phyloP scores from a whole-genome alignment of 1,140 invertebrate genomes.

The Drosophila baimaii region DNA sequence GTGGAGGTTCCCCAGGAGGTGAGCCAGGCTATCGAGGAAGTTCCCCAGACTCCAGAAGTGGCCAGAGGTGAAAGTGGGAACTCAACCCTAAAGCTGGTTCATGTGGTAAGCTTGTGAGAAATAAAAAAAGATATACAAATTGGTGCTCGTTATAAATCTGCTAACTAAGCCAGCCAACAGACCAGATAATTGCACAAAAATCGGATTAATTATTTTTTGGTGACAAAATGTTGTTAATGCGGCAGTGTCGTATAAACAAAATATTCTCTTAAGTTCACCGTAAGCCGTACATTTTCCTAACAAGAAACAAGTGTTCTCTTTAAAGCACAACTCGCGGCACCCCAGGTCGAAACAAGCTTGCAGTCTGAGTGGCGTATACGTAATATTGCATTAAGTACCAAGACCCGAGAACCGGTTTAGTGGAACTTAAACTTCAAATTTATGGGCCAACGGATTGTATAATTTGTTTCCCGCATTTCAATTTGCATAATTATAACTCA shows the following conservation, averaged over 20 bases:
- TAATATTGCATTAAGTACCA: slow-evolving; percentile 39
- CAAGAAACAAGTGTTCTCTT: slow-evolving; percentile 5
- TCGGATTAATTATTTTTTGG: slow-evolving; percentile 6
- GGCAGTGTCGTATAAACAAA: not conserved
- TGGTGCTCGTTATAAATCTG: slow-evolving; percentile 13
- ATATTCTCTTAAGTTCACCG: slow-evolving; percentile 2
- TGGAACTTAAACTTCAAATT: slow-evolving; percentile 23
- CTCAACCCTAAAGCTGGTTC: slow-evolving; percentile 62
- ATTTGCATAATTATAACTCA: slow-evolving; percentile 40
- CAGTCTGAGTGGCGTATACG: slow-evolving; percentile 45
- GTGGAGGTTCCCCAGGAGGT: slow-evolving; percentile 22
- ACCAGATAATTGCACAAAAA: slow-evolving; percentile 41
- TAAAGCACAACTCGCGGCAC: not conserved
- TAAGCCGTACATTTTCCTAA: not conserved
- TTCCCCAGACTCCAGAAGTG: not conserved
- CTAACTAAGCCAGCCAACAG: slow-evolving; percentile 15
- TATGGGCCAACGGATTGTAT: slow-evolving; percentile 25
- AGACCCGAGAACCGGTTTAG: slow-evolving; percentile 56
- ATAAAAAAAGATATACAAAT: not conserved
- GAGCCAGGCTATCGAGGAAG: not conserved
- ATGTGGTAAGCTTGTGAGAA: slow-evolving; percentile 59
- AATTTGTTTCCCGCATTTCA: slow-evolving; percentile 22
- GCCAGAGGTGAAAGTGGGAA: slow-evolving; percentile 11
- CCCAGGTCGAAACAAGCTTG: slow-evolving; percentile 26
- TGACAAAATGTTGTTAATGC: slow-evolving; percentile 7